phyloP scores from a whole-genome alignment of 2,797 vertebrate species.

The Xenentodon cancila region DNA sequence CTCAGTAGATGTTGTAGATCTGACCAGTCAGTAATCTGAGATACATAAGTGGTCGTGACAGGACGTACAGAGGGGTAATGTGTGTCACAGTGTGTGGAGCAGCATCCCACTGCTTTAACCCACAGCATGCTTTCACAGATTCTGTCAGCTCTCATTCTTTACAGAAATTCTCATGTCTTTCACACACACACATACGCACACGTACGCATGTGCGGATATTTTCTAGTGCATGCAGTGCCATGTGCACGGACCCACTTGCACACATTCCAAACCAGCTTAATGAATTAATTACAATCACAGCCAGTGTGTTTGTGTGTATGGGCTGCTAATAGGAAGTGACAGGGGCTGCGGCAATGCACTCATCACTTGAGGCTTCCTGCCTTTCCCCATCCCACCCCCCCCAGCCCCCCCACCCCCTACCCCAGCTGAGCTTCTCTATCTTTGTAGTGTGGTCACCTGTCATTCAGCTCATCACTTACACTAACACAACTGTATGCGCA shows the following conservation, averaged over 20 bases:
- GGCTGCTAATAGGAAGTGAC: constrained; percentile 77
- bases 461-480: constrained; percentile 63
- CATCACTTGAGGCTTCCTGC: constrained; percentile 72
- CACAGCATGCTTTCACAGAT: constrained; percentile 57
- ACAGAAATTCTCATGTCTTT: constrained; percentile 32
- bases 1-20: constrained; percentile 13
- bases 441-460: constrained; percentile 75
- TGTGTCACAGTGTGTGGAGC: constrained; percentile 59
- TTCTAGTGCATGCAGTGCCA: constrained; percentile 13
- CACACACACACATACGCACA: constrained; percentile 27
- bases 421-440: constrained; percentile 70
- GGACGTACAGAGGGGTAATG: constrained; percentile 54
- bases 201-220: constrained; percentile 1
- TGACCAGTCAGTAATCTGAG: constrained; percentile 16
- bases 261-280: constrained; percentile 46
- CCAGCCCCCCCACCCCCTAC: constrained; percentile 26
- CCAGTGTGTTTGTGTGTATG: constrained; percentile 59
- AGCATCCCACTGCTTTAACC: constrained; percentile 61
- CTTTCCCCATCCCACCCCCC: constrained; percentile 18
- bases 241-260: constrained; percentile 7
- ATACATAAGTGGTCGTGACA: constrained; percentile 46
- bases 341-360: constrained; percentile 67
- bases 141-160: constrained; percentile 67
- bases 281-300: constrained; percentile 74
- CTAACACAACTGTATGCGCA: constrained; percentile 26